Evolutionary conservation across 37 sponge, comb jelly and placozoan species (phyloP).

Genomic region (Halichondria panicea): DNA sequence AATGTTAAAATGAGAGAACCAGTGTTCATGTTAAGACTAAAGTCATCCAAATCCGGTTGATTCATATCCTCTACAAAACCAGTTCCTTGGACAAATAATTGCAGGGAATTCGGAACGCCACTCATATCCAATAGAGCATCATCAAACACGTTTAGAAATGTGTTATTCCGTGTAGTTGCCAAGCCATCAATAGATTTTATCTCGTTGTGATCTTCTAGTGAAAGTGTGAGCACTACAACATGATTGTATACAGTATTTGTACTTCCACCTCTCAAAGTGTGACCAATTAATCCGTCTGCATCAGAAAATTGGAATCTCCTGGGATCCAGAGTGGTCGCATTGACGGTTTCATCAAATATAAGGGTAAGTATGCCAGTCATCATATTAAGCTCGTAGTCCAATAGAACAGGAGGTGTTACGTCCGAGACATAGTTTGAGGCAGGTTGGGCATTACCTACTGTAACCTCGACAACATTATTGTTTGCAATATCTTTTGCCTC

Average conservation of each 20-base stretch:
- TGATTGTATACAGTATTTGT: conserved; percentile 18
- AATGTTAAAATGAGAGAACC: conserved; percentile 56
- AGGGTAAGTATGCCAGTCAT: conserved; percentile 57
- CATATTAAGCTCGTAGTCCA: conserved; percentile 63
- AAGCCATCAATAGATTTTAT: conserved; percentile 66
- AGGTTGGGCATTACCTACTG: conserved; percentile 25
- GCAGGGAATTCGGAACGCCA: conserved; percentile 35
- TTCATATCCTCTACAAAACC: conserved; percentile 61
- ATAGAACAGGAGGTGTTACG: conserved; percentile 52
- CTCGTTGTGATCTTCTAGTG: conserved; percentile 59
- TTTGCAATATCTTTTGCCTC: conserved; percentile 63
- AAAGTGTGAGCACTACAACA: conserved; percentile 45
- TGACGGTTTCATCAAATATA: conserved; percentile 82
- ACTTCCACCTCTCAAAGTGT: conserved; percentile 44
- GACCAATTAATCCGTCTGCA: conserved; percentile 11
- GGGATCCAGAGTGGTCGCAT: conserved; percentile 48
- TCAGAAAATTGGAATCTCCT: conserved; percentile 34
- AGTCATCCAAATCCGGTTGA: conserved; percentile 48
- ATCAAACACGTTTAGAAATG: conserved; percentile 53
- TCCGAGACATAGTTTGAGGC: conserved; percentile 45
- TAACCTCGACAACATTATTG: conserved; percentile 55
- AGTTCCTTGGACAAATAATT: conserved; percentile 16
- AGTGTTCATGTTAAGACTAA: conserved; percentile 50
- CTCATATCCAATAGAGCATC: conserved; percentile 70
- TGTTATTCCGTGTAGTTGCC: conserved; percentile 66